phyloP scores from a whole-genome alignment of 2,113 vertebrate species.

The Sprattus sprattus region DNA sequence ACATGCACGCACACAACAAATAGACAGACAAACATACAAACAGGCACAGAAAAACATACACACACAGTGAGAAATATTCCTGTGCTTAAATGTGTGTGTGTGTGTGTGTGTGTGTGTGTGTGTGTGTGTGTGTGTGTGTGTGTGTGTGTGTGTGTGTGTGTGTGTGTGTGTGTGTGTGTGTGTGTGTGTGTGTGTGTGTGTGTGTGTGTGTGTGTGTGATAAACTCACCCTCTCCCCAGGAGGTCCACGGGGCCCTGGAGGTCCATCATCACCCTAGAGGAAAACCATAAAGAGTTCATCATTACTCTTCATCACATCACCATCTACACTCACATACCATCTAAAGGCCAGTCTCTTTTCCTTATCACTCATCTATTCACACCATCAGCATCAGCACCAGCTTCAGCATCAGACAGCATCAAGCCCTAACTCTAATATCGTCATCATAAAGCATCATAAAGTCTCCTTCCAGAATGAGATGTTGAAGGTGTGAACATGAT shows the following conservation, averaged over 20 bases:
- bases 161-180: background rate
- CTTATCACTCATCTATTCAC: background rate
- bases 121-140: background rate
- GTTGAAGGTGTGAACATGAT: background rate
- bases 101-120: background rate
- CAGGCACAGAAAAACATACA: background rate
- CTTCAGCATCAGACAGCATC: background rate
- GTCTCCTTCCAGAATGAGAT: background rate
- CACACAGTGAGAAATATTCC: background rate
- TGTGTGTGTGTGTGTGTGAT: background rate
- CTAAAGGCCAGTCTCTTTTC: background rate
- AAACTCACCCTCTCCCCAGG: constrained; percentile 70
- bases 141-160: background rate
- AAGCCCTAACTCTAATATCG: background rate
- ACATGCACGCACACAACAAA: background rate
- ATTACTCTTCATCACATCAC: background rate
- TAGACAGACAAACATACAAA: background rate
- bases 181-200: background rate
- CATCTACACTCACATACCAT: background rate
- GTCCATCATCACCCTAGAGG: constrained; percentile 69
- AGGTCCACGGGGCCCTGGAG: constrained; percentile 72
- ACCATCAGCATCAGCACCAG: background rate
- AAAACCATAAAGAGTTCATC: background rate
- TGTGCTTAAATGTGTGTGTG: background rate
- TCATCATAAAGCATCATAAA: background rate